These are phyloP conservation scores for Drosophila emarginata DNA, from an alignment of 2,888 invertebrate species.

Conservation along the genomic window DNA sequence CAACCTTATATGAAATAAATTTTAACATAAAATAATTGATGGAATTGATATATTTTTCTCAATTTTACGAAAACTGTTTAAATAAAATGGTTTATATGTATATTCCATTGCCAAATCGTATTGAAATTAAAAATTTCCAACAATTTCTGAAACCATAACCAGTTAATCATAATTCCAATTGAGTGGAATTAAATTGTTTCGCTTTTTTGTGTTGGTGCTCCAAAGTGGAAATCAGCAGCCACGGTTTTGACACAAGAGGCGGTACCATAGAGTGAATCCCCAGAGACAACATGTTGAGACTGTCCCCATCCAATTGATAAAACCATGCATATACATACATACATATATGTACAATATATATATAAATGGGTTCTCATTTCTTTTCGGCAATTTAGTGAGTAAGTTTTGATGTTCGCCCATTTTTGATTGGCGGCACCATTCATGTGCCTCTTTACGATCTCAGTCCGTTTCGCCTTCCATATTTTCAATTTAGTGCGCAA, in stretches of 20 bases:
- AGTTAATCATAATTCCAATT: constrained; percentile 55
- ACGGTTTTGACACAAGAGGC: constrained; percentile 75
- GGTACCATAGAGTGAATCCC: constrained; percentile 43
- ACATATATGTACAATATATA: constrained; percentile 12
- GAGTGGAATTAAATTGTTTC: constrained; percentile 66
- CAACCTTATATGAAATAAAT: no score
- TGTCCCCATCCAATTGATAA: constrained; percentile 48
- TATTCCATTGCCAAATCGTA: neutral
- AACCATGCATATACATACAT: constrained; percentile 16
- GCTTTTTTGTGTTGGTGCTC: constrained; percentile 24
- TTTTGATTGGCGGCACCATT: constrained; percentile 73
- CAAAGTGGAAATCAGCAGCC: constrained; percentile 63
- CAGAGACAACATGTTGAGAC: constrained; percentile 42
- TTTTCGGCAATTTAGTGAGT: constrained; percentile 70
- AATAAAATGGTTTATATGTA: no score
- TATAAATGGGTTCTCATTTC: constrained; percentile 39
- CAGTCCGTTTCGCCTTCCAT: constrained; percentile 42
- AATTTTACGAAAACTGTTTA: no score
- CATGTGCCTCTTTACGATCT: constrained; percentile 52
- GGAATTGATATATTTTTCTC: no score
- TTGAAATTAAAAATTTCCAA: neutral
- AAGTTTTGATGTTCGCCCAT: constrained; percentile 69
- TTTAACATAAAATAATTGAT: no score
- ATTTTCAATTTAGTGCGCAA: constrained; percentile 72
- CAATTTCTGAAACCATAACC: constrained; percentile 1